Evolutionary conservation across 37 sponge, comb jelly and placozoan genomes (phyloP), one percentile per base, ranked within the genome.

Genomic region (Trichoplax adhaerens): DNA sequence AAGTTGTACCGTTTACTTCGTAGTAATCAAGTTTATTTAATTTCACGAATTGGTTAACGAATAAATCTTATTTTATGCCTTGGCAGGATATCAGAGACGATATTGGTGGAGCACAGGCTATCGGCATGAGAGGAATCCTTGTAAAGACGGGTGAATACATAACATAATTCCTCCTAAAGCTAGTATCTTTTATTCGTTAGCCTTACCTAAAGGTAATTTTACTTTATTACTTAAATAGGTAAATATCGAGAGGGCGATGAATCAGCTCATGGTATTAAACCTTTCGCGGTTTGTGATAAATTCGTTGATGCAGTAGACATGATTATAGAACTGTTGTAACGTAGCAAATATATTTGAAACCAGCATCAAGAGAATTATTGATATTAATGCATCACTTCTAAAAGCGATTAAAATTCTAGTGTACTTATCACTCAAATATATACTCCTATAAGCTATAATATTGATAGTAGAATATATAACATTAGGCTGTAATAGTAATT

Each of bases 241-340:
- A 83, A 83, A 52, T 83, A 83, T 70, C 69, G 84, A 1, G 68
- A 78, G 12, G 80, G 77, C 54, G 78, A 85, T 73, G 85, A 85
- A 62, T 55, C 51, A 48, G 47, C 66, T 50, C 5, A 76, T 75
- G 1, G 3, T 63, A 57, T 59, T 2, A 69, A 68, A 66, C 81
- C 81, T 10, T 46, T 53, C 29, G 56, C 55, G 29, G 74, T 76
- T 2, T 84, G 84, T 71, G 64, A 84, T 0, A 59, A 76, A 58
- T 79, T 84, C 57, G 53, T 78, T 12, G 57, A 58, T 61, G 81
- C 85, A 54, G 85, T 80, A 8, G 58, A 82, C 69, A 5, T 72
- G 3, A 76, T 81, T 66, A 66, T 6, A 66, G 29, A 66, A 10
- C 12, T 12, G n/a, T 8, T 10, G 48, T 12, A 10, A 29, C 29